A percentile compares a stretch with the other conserved stretches of the same genome.
Evolutionary conservation across 2,797 vertebrate genomes (phyloP).

Genomic region (Poeciliopsis paucimaculata): DNA sequence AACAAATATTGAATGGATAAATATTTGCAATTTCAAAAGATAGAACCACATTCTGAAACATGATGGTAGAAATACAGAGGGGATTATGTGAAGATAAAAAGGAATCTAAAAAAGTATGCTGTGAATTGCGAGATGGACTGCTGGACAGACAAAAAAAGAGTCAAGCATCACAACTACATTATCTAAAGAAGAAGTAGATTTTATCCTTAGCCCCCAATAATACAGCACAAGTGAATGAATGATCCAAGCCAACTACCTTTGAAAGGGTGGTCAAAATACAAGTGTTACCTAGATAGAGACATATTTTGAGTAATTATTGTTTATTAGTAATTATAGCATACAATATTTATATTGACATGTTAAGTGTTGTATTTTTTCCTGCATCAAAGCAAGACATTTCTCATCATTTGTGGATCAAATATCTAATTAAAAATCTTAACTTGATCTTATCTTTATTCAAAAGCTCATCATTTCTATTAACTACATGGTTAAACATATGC

Average conservation of each 20-base stretch:
- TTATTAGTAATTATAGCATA: neutral
- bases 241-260: neutral
- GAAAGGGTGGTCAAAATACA: neutral
- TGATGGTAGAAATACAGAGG: no score
- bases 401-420: neutral
- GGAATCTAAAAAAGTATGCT: no score
- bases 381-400: no score
- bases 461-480: neutral
- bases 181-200: neutral
- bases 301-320: neutral
- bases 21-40: no score
- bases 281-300: neutral
- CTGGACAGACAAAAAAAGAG: neutral
- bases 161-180: neutral
- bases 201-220: neutral
- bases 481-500: neutral
- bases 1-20: neutral
- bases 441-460: neutral
- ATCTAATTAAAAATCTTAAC: neutral
- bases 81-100: no score
- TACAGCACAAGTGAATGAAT: neutral
- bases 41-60: no score
- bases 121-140: no score
- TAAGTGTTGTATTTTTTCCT: neutral
- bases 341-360: neutral